Base-by-base conservation (phyloP, 2,113 vertebrate species). In the Melanerpes aurifrons region DNA sequence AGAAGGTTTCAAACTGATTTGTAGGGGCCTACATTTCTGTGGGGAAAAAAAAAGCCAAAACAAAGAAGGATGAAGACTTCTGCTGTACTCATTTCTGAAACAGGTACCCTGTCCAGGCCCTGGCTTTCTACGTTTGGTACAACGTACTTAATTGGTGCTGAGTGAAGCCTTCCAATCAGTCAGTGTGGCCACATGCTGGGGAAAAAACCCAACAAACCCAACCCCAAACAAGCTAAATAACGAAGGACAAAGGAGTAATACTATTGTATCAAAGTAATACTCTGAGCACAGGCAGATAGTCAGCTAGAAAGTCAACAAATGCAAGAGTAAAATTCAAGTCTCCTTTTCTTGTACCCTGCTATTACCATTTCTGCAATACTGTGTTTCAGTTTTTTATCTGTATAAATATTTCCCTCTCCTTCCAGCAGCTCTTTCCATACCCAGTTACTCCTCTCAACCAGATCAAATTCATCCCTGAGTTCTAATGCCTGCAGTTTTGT, bases 181-280 rank as follows among this genome's bases (percentile, higher is more conserved):
- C 82, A 92, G 56, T 91, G 93, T 87, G 56, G 95, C 94, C 93
- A 94, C 59, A 89, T 94, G 29, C 89, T 75, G 91, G 93, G 40
- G 54, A 31, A 64, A 75, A 92, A 82, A 63, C 21, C 21, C 48
- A 50, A 50, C 48, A 9, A 50, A 50, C 21, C 48, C 21, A 50
- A 50, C 10, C 21, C 48, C 48, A 82, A 26, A 15, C 8, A 70
- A 54, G 8, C 29, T 86, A 64, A 84, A 37, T 71, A 61, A 57
- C 18, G 58, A 59, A 21, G 12, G 71, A 31, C 16, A 64, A 62
- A 78, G 61, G 12, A 1, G 11, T 74, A 47, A 18, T 50, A 72
- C 18, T 13, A 40, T 40, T 40, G 40, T 40, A 40, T 11, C 40
- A 40, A 40, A 1, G 11, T 74, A 40, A 18, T 56, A 72, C 18